A percentile compares a stretch with the other conserved stretches of the same genome.
Evolutionary conservation across 2,888 invertebrate genomes (phyloP).

Genomic region (Beris morrisii): DNA sequence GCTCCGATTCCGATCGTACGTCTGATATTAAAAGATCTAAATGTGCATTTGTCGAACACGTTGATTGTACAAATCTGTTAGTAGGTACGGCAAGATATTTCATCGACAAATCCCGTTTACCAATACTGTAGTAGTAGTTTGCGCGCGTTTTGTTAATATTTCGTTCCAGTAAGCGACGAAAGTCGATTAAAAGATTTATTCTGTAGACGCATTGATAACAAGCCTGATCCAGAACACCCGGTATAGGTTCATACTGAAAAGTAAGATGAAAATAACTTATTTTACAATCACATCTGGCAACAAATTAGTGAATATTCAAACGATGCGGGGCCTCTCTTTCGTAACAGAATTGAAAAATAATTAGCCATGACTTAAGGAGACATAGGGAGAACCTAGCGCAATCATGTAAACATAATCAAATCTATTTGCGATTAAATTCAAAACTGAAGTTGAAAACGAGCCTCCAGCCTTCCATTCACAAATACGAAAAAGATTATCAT

Average conservation of each 20-base stretch:
- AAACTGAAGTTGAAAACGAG: too few relatives aligned
- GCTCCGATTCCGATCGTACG: conserved; percentile 14
- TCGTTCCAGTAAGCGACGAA: conserved; percentile 24
- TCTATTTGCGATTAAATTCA: too few relatives aligned
- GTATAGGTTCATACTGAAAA: conserved; percentile 31
- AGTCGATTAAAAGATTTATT: conserved; percentile 33
- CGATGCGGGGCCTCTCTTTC: background rate
- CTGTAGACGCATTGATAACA: conserved; percentile 36
- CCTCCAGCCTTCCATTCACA: too few relatives aligned
- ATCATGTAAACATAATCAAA: too few relatives aligned
- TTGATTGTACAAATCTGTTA: background rate
- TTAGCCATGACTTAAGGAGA: background rate
- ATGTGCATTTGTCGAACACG: background rate
- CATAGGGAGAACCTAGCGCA: too few relatives aligned
- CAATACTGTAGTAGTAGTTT: conserved; percentile 33
- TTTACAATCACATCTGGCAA: background rate
- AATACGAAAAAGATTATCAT: too few relatives aligned
- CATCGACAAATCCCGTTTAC: conserved; percentile 33
- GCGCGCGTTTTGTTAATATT: conserved; percentile 35
- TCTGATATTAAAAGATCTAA: conserved; percentile 9
- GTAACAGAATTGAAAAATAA: background rate
- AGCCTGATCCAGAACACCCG: conserved; percentile 30
- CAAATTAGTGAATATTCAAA: background rate
- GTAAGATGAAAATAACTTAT: conserved; percentile 2
- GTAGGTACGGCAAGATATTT: conserved; percentile 14